These are phyloP conservation scores for Monopterus albus DNA, from an alignment of 2,113 vertebrate species.

Conservation along the genomic window DNA sequence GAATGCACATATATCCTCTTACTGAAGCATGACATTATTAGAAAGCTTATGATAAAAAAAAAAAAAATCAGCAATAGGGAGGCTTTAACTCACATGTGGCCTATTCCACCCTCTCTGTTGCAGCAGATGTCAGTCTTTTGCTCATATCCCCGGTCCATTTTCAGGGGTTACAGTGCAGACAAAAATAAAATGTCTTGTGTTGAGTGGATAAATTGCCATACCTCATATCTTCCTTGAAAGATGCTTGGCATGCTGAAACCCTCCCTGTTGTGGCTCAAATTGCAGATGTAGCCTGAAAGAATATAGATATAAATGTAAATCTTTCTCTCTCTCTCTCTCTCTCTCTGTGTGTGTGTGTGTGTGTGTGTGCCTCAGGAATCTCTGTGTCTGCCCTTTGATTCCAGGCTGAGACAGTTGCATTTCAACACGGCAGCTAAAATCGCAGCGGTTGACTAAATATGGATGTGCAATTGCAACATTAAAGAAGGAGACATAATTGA, in stretches of 20 bases:
- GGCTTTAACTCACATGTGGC: constrained; percentile 11
- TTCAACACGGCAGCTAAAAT: constrained; percentile 79
- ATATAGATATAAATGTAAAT: constrained; percentile 80
- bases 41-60: constrained; percentile 48
- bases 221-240: constrained; percentile 76
- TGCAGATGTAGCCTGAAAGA: constrained; percentile 79
- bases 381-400: constrained; percentile 83
- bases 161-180: constrained; percentile 54
- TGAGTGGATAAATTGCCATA: constrained; percentile 66
- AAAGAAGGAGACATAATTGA: constrained; percentile 85
- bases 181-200: constrained; percentile 62
- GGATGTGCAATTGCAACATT: constrained; percentile 82
- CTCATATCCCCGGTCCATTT: constrained; percentile 36
- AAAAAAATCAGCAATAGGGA: constrained; percentile 31
- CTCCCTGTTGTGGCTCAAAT: constrained; percentile 77
- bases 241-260: constrained; percentile 73
- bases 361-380: constrained; percentile 65
- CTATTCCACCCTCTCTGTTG: constrained; percentile 34
- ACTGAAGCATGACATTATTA: constrained; percentile 37
- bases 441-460: constrained; percentile 84
- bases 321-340: constrained; percentile 43
- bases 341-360: constrained; percentile 32
- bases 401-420: constrained; percentile 76
- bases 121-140: constrained; percentile 45
- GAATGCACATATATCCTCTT: background rate